Evolutionary conservation across 2,888 invertebrate species (phyloP).

Genomic region (Ormyrus pomaceus): DNA sequence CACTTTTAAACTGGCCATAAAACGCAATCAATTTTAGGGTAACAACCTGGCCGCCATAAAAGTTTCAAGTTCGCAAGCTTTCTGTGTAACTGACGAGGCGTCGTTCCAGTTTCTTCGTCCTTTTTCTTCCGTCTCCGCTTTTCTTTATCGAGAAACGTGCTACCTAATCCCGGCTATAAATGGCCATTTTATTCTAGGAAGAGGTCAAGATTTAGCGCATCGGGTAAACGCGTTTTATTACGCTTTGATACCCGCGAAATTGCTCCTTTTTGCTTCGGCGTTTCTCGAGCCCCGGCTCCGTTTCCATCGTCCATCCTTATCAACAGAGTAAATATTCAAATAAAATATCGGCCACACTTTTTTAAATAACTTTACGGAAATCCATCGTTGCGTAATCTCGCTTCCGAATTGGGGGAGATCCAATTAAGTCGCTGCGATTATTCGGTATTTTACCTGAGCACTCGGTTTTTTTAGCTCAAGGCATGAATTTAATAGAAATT

Average conservation of each 20-base stretch:
- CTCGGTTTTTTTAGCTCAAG: neutral
- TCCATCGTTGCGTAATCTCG: too few relatives aligned
- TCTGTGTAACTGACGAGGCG: too few relatives aligned
- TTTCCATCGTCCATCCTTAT: neutral
- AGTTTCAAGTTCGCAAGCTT: too few relatives aligned
- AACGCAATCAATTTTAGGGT: too few relatives aligned
- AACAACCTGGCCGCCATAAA: too few relatives aligned
- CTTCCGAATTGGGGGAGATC: too few relatives aligned
- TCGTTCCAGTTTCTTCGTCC: neutral
- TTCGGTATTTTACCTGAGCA: too few relatives aligned
- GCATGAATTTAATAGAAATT: constrained; percentile 15
- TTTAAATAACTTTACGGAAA: too few relatives aligned
- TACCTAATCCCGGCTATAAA: constrained; percentile 27
- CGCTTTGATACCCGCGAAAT: constrained; percentile 49
- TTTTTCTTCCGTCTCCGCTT: neutral
- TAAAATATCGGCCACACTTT: too few relatives aligned
- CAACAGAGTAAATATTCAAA: too few relatives aligned
- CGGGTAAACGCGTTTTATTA: constrained; percentile 45
- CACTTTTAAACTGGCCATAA: too few relatives aligned
- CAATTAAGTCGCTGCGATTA: too few relatives aligned
- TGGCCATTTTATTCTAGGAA: constrained; percentile 18
- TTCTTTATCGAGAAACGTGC: constrained; percentile 25
- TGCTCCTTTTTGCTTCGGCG: constrained; percentile 13
- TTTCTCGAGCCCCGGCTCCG: neutral
- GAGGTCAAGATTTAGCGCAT: constrained; percentile 4